phyloP scores from a whole-genome alignment of 2,113 vertebrate species.

The Lagopus leucura region DNA sequence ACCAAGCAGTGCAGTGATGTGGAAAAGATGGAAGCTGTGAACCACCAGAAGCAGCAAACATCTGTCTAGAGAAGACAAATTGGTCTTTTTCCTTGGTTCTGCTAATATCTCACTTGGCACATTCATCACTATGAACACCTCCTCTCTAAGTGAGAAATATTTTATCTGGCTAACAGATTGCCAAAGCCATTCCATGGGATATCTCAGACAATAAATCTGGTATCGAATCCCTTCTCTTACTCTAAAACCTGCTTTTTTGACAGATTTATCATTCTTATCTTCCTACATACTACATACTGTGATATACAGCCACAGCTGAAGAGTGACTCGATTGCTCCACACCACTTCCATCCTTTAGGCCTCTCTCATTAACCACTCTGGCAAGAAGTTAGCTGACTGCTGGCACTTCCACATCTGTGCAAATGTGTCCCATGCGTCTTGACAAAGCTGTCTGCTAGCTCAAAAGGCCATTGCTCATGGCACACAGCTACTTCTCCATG shows the following conservation, averaged over 20 bases:
- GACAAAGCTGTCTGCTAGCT: neutral
- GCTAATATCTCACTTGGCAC: fast-evolving
- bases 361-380: neutral
- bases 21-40: neutral
- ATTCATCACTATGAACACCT: neutral
- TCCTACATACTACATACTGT: fast-evolving
- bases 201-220: slow-evolving; percentile 15
- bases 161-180: slow-evolving; percentile 20
- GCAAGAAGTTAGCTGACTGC: neutral
- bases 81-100: neutral
- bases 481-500: neutral
- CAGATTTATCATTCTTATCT: neutral
- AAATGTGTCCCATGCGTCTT: neutral
- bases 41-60: neutral
- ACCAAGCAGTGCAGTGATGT: neutral
- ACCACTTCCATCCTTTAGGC: neutral
- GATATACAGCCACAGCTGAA: neutral
- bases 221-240: slow-evolving; percentile 5
- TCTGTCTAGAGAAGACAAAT: neutral
- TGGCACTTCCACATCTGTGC: neutral
- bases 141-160: neutral
- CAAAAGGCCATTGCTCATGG: neutral
- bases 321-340: neutral
- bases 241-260: neutral
- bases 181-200: neutral